Evolutionary conservation across 2,888 invertebrate genomes (phyloP), one percentile per base, ranked within the genome.

Genomic region (Aleiodes alternator): DNA sequence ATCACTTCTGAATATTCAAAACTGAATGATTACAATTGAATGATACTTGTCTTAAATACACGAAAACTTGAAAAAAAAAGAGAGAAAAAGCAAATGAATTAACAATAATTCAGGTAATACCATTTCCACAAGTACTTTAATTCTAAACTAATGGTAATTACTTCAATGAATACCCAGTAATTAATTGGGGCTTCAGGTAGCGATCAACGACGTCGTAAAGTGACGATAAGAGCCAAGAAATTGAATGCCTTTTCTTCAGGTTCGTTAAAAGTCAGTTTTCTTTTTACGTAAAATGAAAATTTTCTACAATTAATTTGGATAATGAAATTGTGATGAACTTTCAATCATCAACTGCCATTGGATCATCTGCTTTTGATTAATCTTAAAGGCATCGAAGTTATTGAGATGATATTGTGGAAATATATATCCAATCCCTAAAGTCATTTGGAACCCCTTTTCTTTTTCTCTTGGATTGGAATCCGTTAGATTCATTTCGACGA

Each of bases 401-500:
- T 66, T 9, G 16, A 64, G 16, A n/a, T 12, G 38, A n/a, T 48
- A 50, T 43, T 16, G 66, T n/a, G 43, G 4, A 16, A 11, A 68
- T 29, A 50, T 29, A 50, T 51, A 50, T 68, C 9, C 9, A 66
- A 69, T 14, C 57, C 48, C 70, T 48, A 31, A 55, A 23, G 66
- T 48, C 16, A 72, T 48, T 4, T 8, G 31, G 31, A 31, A 69
- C 43, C 34, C 48, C 72, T 61, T 23, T 34, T 34, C 34, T 50
- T 56, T 43, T 51, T 53, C 76, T 78, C 75, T 66, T 75, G 56
- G 66, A 23, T 23, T 31, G 48, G 79, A 82, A 84, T 85, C 82
- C 76, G 80, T 80, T 80, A 76, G 73, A 43, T 80, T 80, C 80
- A 79, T 64, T 80, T 80, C 77, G 77, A 80, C 80, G 80, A 77